phyloP scores from a whole-genome alignment of 2,888 invertebrate genomes.

The Oconnorella tubifera region DNA sequence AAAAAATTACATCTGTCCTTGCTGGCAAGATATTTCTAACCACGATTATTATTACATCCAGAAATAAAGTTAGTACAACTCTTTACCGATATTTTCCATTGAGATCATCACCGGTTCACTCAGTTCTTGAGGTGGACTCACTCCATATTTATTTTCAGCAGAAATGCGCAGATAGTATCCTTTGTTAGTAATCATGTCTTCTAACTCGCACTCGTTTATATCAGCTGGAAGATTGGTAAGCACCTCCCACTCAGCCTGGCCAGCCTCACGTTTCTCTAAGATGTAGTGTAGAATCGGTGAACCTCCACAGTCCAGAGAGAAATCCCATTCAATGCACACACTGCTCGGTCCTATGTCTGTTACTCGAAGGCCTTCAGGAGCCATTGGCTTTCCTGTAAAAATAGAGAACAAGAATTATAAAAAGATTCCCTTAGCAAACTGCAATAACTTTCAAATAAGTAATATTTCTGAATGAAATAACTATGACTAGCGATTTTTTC shows the following conservation, averaged over 20 bases:
- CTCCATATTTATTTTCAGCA: conserved; percentile 38
- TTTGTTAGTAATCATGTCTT: conserved; percentile 37
- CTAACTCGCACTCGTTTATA: conserved; percentile 35
- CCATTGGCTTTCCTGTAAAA: conserved; percentile 16
- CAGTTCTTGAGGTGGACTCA: conserved; percentile 33
- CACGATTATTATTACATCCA: too few species aligned
- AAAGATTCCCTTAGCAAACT: too few species aligned
- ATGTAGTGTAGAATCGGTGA: conserved; percentile 45
- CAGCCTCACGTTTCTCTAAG: conserved; percentile 42
- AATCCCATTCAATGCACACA: conserved; percentile 34
- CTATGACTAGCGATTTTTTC: too few species aligned
- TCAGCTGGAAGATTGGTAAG: conserved; percentile 32
- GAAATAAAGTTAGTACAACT: too few species aligned
- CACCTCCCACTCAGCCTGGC: conserved; percentile 42
- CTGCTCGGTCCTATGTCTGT: conserved; percentile 21
- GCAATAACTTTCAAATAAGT: too few species aligned
- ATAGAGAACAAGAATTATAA: neutral
- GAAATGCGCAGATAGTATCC: conserved; percentile 40
- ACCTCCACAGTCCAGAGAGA: conserved; percentile 33
- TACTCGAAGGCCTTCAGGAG: conserved; percentile 26
- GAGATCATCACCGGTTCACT: conserved; percentile 26
- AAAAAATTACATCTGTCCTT: too few species aligned
- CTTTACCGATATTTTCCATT: neutral
- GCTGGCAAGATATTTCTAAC: too few species aligned
- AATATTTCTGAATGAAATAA: too few species aligned